Evolutionary conservation across 53 echinoderm and acorn worm species (phyloP).

Genomic region (Luidia sarsii): DNA sequence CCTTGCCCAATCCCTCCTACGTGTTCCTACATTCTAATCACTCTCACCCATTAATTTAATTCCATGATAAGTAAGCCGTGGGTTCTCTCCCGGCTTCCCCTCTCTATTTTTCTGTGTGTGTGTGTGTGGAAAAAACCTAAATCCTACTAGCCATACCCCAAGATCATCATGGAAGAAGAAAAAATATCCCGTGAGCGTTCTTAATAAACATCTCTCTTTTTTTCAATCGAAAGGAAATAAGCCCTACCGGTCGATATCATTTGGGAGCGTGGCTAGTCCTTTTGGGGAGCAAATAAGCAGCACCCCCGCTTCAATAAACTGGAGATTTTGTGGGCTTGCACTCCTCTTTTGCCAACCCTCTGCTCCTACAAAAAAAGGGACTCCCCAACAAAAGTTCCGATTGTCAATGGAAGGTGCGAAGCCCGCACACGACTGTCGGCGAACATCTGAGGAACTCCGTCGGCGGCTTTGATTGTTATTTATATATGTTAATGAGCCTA

Average conservation of each 20-base stretch:
- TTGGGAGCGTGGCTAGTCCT: too few species aligned
- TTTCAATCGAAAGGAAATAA: background rate
- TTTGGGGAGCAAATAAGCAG: background rate
- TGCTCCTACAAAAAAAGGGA: slow-evolving; percentile 13
- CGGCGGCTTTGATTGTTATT: slow-evolving; percentile 89
- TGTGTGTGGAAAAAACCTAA: background rate
- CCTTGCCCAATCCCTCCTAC: slow-evolving; percentile 30
- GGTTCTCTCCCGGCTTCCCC: too few species aligned
- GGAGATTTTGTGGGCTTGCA: slow-evolving; percentile 1
- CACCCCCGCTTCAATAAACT: slow-evolving; percentile 21
- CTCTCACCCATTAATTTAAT: slow-evolving; percentile 10
- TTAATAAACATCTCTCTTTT: slow-evolving; percentile 38
- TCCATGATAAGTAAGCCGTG: slow-evolving; percentile 17
- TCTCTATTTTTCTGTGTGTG: slow-evolving; percentile 11
- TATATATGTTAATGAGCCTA: slow-evolving; percentile 99
- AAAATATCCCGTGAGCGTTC: too few species aligned
- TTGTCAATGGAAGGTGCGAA: slow-evolving; percentile 65
- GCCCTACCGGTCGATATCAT: too few species aligned
- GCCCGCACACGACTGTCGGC: slow-evolving; percentile 55
- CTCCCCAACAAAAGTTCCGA: slow-evolving; percentile 33
- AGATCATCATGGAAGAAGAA: background rate
- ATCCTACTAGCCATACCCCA: slow-evolving; percentile 16
- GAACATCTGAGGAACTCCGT: slow-evolving; percentile 67
- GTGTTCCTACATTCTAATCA: slow-evolving; percentile 50
- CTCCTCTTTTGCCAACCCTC: background rate